Percentiles rank a stretch among this genome's conserved stretches.
These are phyloP conservation scores for Lanius ludovicianus DNA, from an alignment of 2,113 vertebrate species.

Conservation along the genomic window DNA sequence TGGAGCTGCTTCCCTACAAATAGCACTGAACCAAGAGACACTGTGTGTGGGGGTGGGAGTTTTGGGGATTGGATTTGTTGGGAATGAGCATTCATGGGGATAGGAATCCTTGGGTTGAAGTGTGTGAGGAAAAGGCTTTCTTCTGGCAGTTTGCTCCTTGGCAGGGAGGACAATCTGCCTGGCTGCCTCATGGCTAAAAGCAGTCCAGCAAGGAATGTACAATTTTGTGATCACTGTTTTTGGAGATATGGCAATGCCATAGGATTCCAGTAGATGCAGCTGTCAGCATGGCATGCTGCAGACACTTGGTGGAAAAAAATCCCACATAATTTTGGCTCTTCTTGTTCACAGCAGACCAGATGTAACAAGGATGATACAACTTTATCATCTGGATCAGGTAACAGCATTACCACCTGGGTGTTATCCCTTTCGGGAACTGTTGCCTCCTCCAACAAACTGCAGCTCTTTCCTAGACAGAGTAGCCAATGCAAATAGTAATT, in stretches of 20 bases:
- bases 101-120: neutral
- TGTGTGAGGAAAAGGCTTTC: neutral
- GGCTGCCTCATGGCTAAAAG: neutral
- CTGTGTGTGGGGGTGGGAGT: neutral
- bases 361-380: neutral
- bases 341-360: neutral
- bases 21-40: neutral
- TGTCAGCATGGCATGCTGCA: neutral
- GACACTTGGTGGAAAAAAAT: neutral
- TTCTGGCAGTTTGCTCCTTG: neutral
- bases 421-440: neutral
- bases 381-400: neutral
- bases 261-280: neutral
- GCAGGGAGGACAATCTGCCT: neutral
- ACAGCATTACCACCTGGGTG: neutral
- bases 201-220: too few species aligned
- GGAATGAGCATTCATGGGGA: neutral
- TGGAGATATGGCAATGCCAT: accelerated
- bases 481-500: neutral
- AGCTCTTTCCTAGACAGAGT: neutral
- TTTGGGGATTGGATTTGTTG: neutral
- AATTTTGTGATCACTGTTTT: accelerated
- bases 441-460: neutral
- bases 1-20: neutral
- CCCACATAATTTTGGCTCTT: neutral